Evolutionary conservation across 2,888 invertebrate species (phyloP).

Genomic region (Hermodice carunculata): DNA sequence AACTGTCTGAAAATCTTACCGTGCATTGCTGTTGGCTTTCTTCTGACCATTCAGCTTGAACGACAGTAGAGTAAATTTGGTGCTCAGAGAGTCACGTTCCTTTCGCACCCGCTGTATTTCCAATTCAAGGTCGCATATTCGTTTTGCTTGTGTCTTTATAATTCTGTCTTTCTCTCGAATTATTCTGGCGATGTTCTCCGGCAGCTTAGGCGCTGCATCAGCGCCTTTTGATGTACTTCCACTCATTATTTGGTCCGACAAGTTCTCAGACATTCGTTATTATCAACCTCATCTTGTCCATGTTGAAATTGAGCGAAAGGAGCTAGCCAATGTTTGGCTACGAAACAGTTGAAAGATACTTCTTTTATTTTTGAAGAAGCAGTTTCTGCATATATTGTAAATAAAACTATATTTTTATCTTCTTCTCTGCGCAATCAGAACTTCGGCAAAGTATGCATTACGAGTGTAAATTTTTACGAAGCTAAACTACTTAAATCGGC

Average conservation of each 20-base stretch:
- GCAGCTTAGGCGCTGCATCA: not conserved
- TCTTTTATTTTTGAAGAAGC: no score
- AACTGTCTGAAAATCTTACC: not conserved
- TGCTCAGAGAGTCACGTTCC: conserved; percentile 30
- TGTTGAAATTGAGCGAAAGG: no score
- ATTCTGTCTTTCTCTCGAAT: conserved; percentile 32
- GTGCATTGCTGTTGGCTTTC: not conserved
- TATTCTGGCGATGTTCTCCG: conserved; percentile 16
- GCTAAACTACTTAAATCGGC: no score
- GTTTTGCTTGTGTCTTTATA: conserved; percentile 32
- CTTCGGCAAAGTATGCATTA: no score
- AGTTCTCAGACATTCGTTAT: no score
- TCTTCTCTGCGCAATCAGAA: no score
- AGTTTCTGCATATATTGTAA: no score
- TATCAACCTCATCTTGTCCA: no score
- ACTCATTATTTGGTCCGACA: conserved; percentile 15
- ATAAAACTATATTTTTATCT: no score
- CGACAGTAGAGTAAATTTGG: conserved; percentile 34
- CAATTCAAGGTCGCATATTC: conserved; percentile 31
- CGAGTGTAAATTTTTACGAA: no score
- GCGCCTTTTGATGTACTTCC: not conserved
- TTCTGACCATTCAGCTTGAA: conserved; percentile 24
- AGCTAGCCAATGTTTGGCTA: no score
- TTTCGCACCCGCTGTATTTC: conserved; percentile 32
- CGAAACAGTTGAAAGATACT: no score